Base-by-base conservation (phyloP, 2,797 vertebrate genomes). In the Gallinago solitaria region DNA sequence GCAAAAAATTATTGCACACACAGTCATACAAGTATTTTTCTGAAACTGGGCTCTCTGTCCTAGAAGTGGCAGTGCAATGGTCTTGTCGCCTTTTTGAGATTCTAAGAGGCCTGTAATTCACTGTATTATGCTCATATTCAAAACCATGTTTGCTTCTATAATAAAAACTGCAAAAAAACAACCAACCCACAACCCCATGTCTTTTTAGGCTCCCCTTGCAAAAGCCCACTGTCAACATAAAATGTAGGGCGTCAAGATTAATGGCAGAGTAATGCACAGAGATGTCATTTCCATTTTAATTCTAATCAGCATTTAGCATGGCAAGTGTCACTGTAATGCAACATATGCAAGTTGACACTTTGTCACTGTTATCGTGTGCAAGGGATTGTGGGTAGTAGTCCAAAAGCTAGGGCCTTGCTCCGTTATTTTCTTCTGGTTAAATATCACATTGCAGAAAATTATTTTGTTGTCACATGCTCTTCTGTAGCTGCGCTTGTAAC, bases 211-310 rank as follows among this genome's bases (percentile, higher is more conserved):
- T 90, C 63, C 77, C 57, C 60, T 73, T 0, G 0, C 73, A 60
- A 75, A 94, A 94, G 76, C 90, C 65, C 87, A 41, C 87, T 94
- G 91, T 95, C 95, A 97, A 59, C 77, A 64, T 56, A 89, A 95
- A 96, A 89, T 12, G 9, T 6, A 48, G 82, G 65, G 30, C 94
- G 89, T 91, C 83, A 95, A 90, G 91, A 96, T 95, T 97, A 96
- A 96, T 89, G 88, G 93, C 94, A 96, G 92, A 94, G 87, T 96
- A 95, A 89, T 92, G 80, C 92, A 95, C 80, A 25, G 75, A 83
- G 90, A 76, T 97, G 94, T 97, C 92, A 78, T 89, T 97, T 92
- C 82, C 95, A 93, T 97, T 97, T 97, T 96, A 79, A 96, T 97
- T 97, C 89, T 97, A 95, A 95, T 96, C 95, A 91, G 88, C 6